Evolutionary conservation across 2,113 vertebrate genomes (phyloP).

Genomic region (Platycercus adscitus): DNA sequence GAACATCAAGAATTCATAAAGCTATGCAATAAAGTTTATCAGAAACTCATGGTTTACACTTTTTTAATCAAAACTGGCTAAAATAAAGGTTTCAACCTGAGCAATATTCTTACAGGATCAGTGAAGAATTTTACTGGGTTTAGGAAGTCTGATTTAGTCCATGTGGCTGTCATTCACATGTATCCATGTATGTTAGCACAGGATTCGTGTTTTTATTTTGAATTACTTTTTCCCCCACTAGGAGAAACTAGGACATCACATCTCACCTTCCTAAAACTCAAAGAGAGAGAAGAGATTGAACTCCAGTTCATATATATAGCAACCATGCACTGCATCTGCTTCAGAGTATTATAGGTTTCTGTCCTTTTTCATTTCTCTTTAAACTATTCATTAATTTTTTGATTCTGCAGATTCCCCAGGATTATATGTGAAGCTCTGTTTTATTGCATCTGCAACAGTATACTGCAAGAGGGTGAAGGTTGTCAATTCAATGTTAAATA

Average conservation of each 20-base stretch:
- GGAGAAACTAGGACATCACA: background rate
- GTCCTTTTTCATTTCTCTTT: slow-evolving; percentile 42
- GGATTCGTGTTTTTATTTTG: slow-evolving; percentile 34
- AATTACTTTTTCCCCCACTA: background rate
- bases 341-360: background rate
- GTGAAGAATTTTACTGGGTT: background rate
- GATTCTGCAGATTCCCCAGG: slow-evolving; percentile 14
- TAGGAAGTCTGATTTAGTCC: background rate
- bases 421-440: slow-evolving; percentile 5
- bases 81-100: background rate
- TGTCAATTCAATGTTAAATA: slow-evolving; percentile 27
- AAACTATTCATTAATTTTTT: slow-evolving; percentile 59
- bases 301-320: background rate
- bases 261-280: background rate
- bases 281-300: background rate
- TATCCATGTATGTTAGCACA: background rate
- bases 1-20: slow-evolving; percentile 21
- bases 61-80: slow-evolving; percentile 7
- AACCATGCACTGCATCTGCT: background rate
- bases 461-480: background rate
- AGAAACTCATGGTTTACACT: background rate
- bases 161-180: background rate
- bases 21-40: slow-evolving; percentile 3
- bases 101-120: background rate
- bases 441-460: slow-evolving; percentile 31